phyloP scores from a whole-genome alignment of 2,797 vertebrate genomes.

The Lagorchestes hirsutus region DNA sequence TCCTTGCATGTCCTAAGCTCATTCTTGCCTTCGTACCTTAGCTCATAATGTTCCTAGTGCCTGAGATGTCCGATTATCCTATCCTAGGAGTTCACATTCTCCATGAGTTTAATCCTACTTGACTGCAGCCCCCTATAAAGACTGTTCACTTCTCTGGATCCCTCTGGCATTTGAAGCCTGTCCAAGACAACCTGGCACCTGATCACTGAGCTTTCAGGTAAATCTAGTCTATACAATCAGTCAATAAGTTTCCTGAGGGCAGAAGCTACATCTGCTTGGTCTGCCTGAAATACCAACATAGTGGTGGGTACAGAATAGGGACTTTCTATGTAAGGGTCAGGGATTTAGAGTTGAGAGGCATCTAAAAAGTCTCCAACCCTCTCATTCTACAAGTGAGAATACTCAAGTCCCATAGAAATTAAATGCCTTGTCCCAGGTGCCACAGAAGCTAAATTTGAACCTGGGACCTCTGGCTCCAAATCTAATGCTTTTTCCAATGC shows the following conservation, averaged over 20 bases:
- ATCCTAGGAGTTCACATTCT: constrained; percentile 41
- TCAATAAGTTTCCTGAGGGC: constrained; percentile 38
- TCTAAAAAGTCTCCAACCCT: constrained; percentile 57
- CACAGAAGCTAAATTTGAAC: constrained; percentile 35
- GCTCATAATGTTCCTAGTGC: background rate
- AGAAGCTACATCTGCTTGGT: constrained; percentile 36
- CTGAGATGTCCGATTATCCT: background rate
- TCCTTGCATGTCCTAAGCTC: constrained; percentile 42
- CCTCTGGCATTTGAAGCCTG: background rate
- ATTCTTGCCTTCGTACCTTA: constrained; percentile 26
- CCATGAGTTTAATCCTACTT: constrained; percentile 26
- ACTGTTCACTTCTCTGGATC: constrained; percentile 50
- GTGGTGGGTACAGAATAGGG: constrained; percentile 28
- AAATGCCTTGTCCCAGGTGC: background rate
- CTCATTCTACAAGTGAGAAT: constrained; percentile 37
- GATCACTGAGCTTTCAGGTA: constrained; percentile 46
- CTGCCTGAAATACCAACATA: constrained; percentile 22
- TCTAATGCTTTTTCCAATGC: constrained; percentile 20
- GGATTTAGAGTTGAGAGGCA: constrained; percentile 15
- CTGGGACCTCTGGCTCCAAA: constrained; percentile 32
- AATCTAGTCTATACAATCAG: constrained; percentile 41
- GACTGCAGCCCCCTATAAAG: background rate
- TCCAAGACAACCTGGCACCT: background rate
- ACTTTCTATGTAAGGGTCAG: background rate
- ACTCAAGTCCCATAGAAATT: background rate